phyloP scores from a whole-genome alignment of 2,113 vertebrate genomes.

The Gymnorhina tibicen region DNA sequence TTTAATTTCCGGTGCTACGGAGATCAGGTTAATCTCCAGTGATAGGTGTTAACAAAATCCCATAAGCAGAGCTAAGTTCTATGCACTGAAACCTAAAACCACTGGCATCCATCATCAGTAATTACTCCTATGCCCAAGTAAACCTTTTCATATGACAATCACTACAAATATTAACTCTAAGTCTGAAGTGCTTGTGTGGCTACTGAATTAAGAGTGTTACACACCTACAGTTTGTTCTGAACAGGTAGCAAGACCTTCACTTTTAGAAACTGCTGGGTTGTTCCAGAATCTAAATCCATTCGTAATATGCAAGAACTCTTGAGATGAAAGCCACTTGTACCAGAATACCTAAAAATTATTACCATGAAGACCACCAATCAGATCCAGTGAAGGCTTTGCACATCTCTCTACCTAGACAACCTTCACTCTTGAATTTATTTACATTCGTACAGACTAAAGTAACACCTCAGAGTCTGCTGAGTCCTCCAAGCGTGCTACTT shows the following conservation, averaged over 20 bases:
- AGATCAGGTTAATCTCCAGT: conserved; percentile 58
- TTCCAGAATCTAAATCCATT: not conserved
- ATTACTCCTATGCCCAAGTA: conserved; percentile 6
- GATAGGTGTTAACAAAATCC: conserved; percentile 61
- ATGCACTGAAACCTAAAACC: not conserved
- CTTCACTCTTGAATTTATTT: not conserved
- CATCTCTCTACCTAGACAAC: not conserved
- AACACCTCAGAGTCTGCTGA: not conserved
- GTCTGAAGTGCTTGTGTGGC: not conserved
- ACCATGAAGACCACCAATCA: not conserved
- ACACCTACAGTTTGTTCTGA: not conserved
- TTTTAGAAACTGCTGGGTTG: not conserved
- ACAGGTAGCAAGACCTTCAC: not conserved
- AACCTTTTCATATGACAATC: conserved; percentile 22
- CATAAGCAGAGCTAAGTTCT: conserved; percentile 17
- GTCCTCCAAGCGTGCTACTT: not conserved
- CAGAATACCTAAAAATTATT: not conserved
- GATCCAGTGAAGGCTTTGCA: not conserved
- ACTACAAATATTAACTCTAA: not conserved
- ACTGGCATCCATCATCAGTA: conserved; percentile 7
- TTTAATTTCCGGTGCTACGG: conserved; percentile 13
- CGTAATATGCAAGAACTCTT: not conserved
- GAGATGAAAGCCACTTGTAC: not conserved
- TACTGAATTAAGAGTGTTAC: not conserved
- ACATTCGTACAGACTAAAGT: not conserved